phyloP scores from a whole-genome alignment of 2,797 vertebrate genomes.

The Phrynocephalus guinanensis region DNA sequence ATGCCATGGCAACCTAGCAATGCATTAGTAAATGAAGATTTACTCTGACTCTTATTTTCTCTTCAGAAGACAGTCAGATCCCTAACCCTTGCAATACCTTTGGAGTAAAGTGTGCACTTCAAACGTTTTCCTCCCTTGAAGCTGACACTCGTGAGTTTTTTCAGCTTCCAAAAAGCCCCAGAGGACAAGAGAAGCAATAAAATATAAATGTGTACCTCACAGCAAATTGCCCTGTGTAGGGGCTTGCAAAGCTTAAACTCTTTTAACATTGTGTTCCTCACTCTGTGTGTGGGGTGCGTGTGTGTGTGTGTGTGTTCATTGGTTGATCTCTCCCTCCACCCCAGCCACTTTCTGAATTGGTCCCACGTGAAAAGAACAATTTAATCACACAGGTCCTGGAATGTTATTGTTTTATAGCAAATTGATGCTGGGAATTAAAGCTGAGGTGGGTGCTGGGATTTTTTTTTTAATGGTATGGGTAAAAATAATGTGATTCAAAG shows the following conservation, averaged over 20 bases:
- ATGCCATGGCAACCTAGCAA: not conserved
- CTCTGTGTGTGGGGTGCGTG: not conserved
- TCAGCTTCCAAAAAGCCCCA: constrained; percentile 33
- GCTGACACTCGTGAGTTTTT: constrained; percentile 16
- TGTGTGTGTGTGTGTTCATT: not conserved
- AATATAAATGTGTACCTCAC: not conserved
- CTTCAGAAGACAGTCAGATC: constrained; percentile 4
- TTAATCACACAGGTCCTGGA: constrained; percentile 48
- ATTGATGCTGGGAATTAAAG: constrained; percentile 53
- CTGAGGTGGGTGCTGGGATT: constrained; percentile 46
- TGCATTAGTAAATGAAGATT: constrained; percentile 14
- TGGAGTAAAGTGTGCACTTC: constrained; percentile 21
- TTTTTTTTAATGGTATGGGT: not conserved
- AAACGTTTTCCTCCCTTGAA: constrained; percentile 38
- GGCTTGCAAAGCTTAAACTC: not conserved
- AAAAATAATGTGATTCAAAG: constrained; percentile 70
- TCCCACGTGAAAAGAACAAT: constrained; percentile 36
- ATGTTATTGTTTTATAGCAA: constrained; percentile 73
- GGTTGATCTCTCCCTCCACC: not conserved
- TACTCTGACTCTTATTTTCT: constrained; percentile 14
- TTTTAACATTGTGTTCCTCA: constrained; percentile 5
- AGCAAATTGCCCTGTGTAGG: constrained; percentile 30
- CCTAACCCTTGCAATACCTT: constrained; percentile 24
- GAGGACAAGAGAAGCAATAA: constrained; percentile 33
- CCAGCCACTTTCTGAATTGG: constrained; percentile 39